Conservation (phyloP, 2,113 vertebrate species). For the Cebidichthys violaceus region DNA sequence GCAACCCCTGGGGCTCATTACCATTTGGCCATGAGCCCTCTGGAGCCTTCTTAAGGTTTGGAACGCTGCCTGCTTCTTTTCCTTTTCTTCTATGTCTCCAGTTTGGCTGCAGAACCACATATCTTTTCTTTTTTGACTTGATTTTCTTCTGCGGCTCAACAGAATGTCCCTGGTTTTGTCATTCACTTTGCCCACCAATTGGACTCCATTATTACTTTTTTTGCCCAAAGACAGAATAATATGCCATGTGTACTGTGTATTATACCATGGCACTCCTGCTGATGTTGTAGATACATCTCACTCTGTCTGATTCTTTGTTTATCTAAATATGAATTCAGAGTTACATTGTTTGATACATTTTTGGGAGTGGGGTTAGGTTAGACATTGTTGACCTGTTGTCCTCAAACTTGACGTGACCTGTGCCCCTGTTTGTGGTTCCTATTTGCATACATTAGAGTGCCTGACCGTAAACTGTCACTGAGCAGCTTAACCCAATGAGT, state of each 20-base stretch:
- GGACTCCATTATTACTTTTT: constrained; percentile 34
- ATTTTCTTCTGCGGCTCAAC: constrained; percentile 66
- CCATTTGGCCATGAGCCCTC: constrained; percentile 82
- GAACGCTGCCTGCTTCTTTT: constrained; percentile 75
- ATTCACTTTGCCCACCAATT: constrained; percentile 45
- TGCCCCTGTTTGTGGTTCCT: constrained; percentile 73
- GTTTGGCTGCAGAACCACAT: constrained; percentile 74
- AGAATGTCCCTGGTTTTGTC: constrained; percentile 64
- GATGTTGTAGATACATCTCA: constrained; percentile 4
- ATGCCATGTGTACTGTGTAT: constrained; percentile 35
- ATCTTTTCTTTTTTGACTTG: constrained; percentile 64
- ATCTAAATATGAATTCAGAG: constrained; percentile 6
- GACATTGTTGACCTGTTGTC: constrained; percentile 65
- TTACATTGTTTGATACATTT: constrained; percentile 13
- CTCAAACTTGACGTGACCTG: constrained; percentile 70
- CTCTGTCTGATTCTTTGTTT: background rate
- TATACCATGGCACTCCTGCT: constrained; percentile 7
- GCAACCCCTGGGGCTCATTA: constrained; percentile 83
- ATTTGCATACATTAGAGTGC: constrained; percentile 83
- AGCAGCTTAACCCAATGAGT: constrained; percentile 81
- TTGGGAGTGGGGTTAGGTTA: background rate
- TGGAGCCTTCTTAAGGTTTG: constrained; percentile 79
- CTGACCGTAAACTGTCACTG: constrained; percentile 69
- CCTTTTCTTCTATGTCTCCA: constrained; percentile 68
- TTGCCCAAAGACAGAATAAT: constrained; percentile 44